Conservation (phyloP, 2,113 vertebrate genomes). For the Otus sunia region DNA sequence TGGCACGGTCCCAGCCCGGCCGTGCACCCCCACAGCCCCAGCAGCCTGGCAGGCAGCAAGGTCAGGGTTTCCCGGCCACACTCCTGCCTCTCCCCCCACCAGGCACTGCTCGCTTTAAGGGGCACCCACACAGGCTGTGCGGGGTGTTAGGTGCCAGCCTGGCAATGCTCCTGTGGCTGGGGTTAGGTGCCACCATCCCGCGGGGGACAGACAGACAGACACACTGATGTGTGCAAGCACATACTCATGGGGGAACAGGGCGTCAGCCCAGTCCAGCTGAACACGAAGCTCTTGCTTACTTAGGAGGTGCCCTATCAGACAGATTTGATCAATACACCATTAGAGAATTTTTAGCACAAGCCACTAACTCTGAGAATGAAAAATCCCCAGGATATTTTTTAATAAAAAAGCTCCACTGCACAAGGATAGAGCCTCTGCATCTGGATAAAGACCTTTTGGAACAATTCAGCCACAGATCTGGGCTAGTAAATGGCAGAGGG, state of each 20-base stretch:
- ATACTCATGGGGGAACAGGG: rapidly evolving
- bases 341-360: not conserved
- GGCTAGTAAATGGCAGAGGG: not conserved
- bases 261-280: not conserved
- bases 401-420: not conserved
- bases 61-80: not conserved
- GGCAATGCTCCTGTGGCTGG: not conserved
- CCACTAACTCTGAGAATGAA: not conserved
- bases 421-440: not conserved
- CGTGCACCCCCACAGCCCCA: not conserved
- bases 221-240: rapidly evolving
- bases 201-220: not conserved
- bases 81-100: not conserved
- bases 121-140: rapidly evolving
- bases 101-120: not conserved
- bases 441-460: not conserved
- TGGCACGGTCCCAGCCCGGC: not conserved
- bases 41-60: not conserved
- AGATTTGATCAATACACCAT: not conserved
- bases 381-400: not conserved
- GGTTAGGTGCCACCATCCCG: not conserved
- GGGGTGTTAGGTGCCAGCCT: not conserved
- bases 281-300: rapidly evolving
- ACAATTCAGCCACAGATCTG: not conserved
- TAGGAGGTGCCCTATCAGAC: not conserved